Percentiles rank a stretch among this genome's conserved stretches.
Evolutionary conservation across 2,113 vertebrate species (phyloP).

Genomic region (Gallinago media): DNA sequence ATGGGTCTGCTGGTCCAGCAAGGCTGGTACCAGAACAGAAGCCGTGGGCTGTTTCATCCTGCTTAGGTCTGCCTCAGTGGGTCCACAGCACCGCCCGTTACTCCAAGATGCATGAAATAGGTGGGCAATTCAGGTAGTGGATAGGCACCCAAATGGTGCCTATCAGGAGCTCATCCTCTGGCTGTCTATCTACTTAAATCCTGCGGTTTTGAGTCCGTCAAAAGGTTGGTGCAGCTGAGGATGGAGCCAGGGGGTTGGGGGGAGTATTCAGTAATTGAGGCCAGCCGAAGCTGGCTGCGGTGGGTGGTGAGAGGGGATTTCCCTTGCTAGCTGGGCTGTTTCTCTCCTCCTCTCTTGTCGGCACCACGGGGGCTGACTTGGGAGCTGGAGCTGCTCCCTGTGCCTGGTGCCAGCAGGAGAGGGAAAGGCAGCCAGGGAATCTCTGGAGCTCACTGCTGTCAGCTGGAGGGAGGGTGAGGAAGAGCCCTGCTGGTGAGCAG

Average conservation of each 20-base stretch:
- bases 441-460: neutral
- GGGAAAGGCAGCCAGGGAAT: neutral
- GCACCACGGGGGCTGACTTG: rapidly evolving
- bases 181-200: neutral
- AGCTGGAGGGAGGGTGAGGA: neutral
- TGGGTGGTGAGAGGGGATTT: rapidly evolving
- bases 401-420: neutral
- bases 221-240: neutral
- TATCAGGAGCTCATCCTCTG: neutral
- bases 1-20: neutral
- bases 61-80: neutral
- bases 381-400: neutral
- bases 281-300: neutral
- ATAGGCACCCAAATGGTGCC: neutral
- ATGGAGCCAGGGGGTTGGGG: neutral
- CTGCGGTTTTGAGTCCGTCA: neutral
- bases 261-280: neutral
- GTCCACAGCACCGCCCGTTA: neutral
- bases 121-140: rapidly evolving
- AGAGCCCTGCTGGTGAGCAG: neutral
- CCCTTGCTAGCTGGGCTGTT: rapidly evolving
- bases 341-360: neutral
- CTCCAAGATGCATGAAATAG: no score
- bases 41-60: neutral
- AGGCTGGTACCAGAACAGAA: neutral